Evolutionary conservation across 2,797 vertebrate species (phyloP), one percentile per base, ranked within the genome.

Genomic region (Tiaroga cobitis): DNA sequence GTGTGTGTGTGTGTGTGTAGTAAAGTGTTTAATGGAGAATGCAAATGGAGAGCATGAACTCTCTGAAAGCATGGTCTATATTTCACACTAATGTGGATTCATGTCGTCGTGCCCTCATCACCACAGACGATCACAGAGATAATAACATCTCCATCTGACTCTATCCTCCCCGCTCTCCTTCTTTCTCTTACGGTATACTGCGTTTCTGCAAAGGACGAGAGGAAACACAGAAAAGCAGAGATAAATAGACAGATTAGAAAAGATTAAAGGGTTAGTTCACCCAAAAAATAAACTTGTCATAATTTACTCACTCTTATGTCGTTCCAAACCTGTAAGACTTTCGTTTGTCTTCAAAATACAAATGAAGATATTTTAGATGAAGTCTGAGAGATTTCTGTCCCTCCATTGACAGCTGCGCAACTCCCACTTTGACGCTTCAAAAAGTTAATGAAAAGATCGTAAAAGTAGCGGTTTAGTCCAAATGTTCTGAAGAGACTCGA

Each of bases 21-120:
- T 65, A 21, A 83, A 34, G 61, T 82, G 87, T 73, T 77, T 77
- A 82, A 80, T 82, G 82, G 69, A 79, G 15, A 80, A 56, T 73
- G 46, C 29, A 87, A 81, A 85, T 82, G 37, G 56, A 68, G 73
- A 56, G 32, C 65, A 43, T 34, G 73, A 51, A 56, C 67, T 73
- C 69, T 80, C 51, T 80, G 29, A 84, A 80, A 74, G 70, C 61
- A 81, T 69, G 24, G 26, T 59, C 69, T 74, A 80, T 79, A 54
- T 88, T 85, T 85, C 67, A 85, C 67, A 56, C 10, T 80, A 79
- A 74, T 68, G 69, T 43, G 68, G 51, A 74, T 39, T 74, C 26
- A 26, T 72, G 39, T 80, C 43, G 56, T 73, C 73, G 59, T 54
- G 59, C 5, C 41, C 61, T 77, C 26, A 73, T 85, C 63, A 16